Evolutionary conservation across 2,888 invertebrate genomes (phyloP), one percentile per base, ranked within the genome.

Genomic region (Philereme vetulata): DNA sequence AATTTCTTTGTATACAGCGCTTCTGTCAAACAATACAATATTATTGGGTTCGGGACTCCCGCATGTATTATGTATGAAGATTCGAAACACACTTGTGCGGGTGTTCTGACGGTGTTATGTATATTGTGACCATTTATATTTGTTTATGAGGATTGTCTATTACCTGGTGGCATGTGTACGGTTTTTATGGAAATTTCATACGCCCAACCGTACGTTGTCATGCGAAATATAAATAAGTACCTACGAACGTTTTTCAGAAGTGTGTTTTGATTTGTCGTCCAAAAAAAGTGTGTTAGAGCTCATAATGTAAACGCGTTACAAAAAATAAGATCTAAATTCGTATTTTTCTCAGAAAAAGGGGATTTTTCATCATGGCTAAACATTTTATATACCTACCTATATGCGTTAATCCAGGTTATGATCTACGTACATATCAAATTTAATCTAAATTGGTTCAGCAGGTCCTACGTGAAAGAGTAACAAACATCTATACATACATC

Each of bases 1-100:
- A 86, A 84, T 82, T 81, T 80, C 71, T 71, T 75, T 66, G 77
- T 76, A 78, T 78, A 83, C 77, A 78, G 71, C 73, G 73, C 72
- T 77, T 75, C 80, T 82, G 85, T 87, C 85, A 84, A 84, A 85
- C 83, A 86, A 86, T 83, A 86, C 75, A 68, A 80, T 82, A 79
- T 83, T 85, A 86, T 86, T 84, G 82, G 83, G 82, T 80, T 76
- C 44, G 21, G 21, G 38, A 75, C 72, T 72, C 71, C 72, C 77
- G 60, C 76, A 89, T 90, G 85, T 80, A 80, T 87, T 87, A 90
- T 88, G 87, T 84, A 90, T 89, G 85, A 88, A 62, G 54, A 70
- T 75, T 72, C 65, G 62, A 74, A 74, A 77, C 78, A 75, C 76
- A 79, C 76, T 77, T 77, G 77, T 56, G 56, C 44, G 62, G 59